phyloP scores from a whole-genome alignment of 2,888 invertebrate species.

The Sialis fuliginosa region DNA sequence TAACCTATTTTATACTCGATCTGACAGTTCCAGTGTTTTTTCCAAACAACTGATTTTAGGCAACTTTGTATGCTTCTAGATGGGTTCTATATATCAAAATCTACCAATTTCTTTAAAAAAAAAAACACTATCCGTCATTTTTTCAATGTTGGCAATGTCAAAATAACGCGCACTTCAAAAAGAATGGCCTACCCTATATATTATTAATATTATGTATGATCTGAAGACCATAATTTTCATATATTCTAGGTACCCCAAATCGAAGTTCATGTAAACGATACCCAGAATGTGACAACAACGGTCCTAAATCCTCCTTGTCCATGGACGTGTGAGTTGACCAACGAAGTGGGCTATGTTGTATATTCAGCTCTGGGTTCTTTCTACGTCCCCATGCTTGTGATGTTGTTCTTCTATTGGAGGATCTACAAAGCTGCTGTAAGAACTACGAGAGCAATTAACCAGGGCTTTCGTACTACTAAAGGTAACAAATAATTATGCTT shows the following conservation, averaged over 20 bases:
- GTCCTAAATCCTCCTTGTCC: slow-evolving; percentile 42
- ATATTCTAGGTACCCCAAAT: slow-evolving; percentile 16
- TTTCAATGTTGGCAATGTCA: no score
- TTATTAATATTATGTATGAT: no score
- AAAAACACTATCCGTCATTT: no score
- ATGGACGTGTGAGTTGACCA: slow-evolving; percentile 81
- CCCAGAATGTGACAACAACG: slow-evolving; percentile 10
- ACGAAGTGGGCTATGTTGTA: slow-evolving; percentile 88
- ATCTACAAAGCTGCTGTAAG: slow-evolving; percentile 89
- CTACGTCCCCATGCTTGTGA: slow-evolving; percentile 94
- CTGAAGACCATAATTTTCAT: slow-evolving; percentile 4
- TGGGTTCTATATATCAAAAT: no score
- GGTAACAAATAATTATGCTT: slow-evolving; percentile 26
- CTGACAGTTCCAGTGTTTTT: no score
- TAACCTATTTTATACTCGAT: no score
- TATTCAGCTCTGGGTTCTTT: slow-evolving; percentile 97
- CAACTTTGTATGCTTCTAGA: no score
- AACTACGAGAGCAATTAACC: slow-evolving; percentile 83
- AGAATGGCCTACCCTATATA: no score
- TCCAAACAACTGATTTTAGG: no score
- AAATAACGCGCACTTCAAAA: no score
- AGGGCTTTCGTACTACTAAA: slow-evolving; percentile 76
- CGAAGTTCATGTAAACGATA: slow-evolving; percentile 16
- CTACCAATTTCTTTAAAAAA: no score
- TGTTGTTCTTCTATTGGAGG: slow-evolving; percentile 95